Percentiles rank a stretch among this genome's conserved stretches.
Conservation (phyloP, 2,888 invertebrate genomes). For the Pandemis heparana region DNA sequence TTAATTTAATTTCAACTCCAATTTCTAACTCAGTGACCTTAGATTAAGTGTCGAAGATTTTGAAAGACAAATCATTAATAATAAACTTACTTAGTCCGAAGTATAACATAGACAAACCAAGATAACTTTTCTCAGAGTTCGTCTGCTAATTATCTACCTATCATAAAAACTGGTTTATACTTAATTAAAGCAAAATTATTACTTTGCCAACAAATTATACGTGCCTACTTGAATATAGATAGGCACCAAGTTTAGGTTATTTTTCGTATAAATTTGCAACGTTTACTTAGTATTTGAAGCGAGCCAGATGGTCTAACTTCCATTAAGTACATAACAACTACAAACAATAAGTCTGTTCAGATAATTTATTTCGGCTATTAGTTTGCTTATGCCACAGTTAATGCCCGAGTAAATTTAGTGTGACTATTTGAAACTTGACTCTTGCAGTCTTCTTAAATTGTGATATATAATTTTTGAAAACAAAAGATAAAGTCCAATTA, state of each 20-base stretch:
- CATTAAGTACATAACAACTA: conserved; percentile 1
- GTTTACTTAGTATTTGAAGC: conserved; percentile 9
- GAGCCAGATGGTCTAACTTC: conserved; percentile 25
- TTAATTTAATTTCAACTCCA: too few species aligned
- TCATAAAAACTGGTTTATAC: neutral
- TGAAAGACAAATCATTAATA: neutral
- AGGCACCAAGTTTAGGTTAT: conserved; percentile 9
- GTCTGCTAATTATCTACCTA: neutral
- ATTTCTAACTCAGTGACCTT: neutral
- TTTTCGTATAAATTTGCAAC: conserved; percentile 2
- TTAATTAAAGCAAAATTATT: neutral
- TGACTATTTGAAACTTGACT: neutral
- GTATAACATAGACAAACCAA: neutral
- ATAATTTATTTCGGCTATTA: conserved; percentile 25
- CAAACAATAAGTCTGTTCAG: conserved; percentile 19
- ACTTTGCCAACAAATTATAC: neutral
- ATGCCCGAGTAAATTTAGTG: conserved; percentile 14
- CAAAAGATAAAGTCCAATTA: conserved; percentile 24
- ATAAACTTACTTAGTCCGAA: neutral
- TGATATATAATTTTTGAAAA: conserved; percentile 6
- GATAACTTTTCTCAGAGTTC: neutral
- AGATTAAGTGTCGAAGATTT: neutral
- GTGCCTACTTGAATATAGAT: neutral
- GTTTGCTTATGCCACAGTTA: neutral
- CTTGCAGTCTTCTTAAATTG: neutral